Percentiles rank a stretch among this genome's conserved stretches.
These are phyloP conservation scores for Caradrina kadenii DNA, from an alignment of 2,888 invertebrate genomes.

Conservation along the genomic window DNA sequence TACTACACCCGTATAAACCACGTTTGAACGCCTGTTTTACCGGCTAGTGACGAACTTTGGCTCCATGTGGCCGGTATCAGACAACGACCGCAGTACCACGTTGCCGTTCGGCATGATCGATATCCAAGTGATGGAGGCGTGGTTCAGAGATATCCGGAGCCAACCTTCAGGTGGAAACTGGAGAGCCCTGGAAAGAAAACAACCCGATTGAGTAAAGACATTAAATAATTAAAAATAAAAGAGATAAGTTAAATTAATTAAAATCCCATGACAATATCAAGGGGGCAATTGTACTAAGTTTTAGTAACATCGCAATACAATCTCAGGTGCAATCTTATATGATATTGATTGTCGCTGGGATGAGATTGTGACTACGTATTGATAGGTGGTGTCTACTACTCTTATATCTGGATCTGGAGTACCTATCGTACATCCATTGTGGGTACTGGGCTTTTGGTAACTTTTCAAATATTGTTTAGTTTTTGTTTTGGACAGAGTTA, in stretches of 20 bases:
- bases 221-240: not conserved
- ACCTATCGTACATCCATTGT: no score
- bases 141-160: conserved; percentile 97
- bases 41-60: conserved; percentile 92
- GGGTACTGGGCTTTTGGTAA: no score
- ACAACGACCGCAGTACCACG: conserved; percentile 94
- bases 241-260: not conserved
- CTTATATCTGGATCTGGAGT: no score
- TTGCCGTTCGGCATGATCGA: conserved; percentile 96
- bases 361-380: no score
- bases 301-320: no score
- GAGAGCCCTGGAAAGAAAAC: conserved; percentile 93
- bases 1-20: conserved; percentile 49
- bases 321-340: no score
- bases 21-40: conserved; percentile 75
- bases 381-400: no score
- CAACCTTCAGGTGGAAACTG: conserved; percentile 99
- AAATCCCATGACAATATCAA: no score
- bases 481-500: no score
- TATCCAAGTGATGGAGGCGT: conserved; percentile 98
- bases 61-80: conserved; percentile 98
- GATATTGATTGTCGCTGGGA: no score
- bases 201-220: not conserved
- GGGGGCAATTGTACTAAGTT: no score
- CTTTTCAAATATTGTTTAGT: no score